Conservation (phyloP, 2,888 invertebrate genomes). For the Cetonia aurata region DNA sequence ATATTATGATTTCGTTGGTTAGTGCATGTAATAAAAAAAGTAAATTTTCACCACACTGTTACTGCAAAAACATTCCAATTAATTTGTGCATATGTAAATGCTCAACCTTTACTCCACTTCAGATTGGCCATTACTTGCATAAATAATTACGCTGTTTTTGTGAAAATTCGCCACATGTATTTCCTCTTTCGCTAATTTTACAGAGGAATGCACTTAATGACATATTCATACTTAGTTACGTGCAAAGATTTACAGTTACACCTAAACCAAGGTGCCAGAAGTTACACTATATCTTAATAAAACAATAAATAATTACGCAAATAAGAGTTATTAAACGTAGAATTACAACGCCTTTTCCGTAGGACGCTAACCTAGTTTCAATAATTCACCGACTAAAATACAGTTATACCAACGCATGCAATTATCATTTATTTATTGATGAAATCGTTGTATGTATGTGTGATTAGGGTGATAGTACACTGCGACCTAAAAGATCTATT, state of each 20-base stretch:
- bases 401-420: slow-evolving; percentile 2
- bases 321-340: background rate
- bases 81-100: background rate
- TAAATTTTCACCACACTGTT: too few relatives aligned
- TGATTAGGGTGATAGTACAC: too few relatives aligned
- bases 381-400: slow-evolving; percentile 6
- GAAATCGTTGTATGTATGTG: background rate
- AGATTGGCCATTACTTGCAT: background rate
- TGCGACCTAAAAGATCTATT: too few relatives aligned
- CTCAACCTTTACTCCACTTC: background rate
- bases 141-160: background rate
- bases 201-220: background rate
- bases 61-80: slow-evolving; percentile 6
- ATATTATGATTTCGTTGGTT: too few relatives aligned
- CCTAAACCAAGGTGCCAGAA: background rate
- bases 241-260: slow-evolving; percentile 9
- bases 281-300: background rate
- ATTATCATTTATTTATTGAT: slow-evolving; percentile 8
- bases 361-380: slow-evolving; percentile 10
- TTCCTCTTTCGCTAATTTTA: background rate
- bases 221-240: background rate
- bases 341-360: background rate
- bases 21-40: too few relatives aligned
- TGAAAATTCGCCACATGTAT: background rate
- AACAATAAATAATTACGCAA: slow-evolving; percentile 10